A percentile compares a stretch with the other conserved stretches of the same genome.
Evolutionary conservation across 2,888 invertebrate genomes (phyloP).

Genomic region (Lepas anatifera): DNA sequence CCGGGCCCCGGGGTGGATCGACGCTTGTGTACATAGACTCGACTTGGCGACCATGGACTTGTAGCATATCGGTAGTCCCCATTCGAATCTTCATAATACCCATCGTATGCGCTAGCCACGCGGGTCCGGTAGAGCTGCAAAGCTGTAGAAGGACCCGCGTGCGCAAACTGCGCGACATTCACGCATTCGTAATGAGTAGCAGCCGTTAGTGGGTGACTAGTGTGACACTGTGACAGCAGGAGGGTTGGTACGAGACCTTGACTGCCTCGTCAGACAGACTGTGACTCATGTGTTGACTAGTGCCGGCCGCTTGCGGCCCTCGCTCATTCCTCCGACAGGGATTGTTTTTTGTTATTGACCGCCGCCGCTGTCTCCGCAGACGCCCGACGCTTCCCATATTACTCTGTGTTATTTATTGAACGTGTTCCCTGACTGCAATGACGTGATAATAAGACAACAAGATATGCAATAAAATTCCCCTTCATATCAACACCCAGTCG

Average conservation of each 20-base stretch:
- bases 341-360: neutral
- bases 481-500: neutral
- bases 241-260: neutral
- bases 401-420: constrained; percentile 7
- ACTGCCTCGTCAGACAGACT: too few species aligned
- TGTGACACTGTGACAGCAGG: neutral
- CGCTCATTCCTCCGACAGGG: neutral
- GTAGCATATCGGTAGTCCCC: neutral
- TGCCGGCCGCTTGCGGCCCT: neutral
- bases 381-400: neutral
- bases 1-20: too few species aligned
- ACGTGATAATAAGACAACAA: neutral
- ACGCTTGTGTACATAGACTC: neutral
- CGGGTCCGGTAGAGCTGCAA: neutral
- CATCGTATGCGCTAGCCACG: neutral
- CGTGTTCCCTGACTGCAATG: neutral
- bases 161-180: neutral
- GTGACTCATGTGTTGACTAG: neutral
- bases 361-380: neutral
- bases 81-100: constrained; percentile 10
- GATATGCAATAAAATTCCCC: neutral
- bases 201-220: neutral
- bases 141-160: too few species aligned
- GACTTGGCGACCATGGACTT: neutral
- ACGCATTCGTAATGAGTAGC: constrained; percentile 3